phyloP scores from a whole-genome alignment of 2,797 vertebrate species.

The Podargus strigoides region DNA sequence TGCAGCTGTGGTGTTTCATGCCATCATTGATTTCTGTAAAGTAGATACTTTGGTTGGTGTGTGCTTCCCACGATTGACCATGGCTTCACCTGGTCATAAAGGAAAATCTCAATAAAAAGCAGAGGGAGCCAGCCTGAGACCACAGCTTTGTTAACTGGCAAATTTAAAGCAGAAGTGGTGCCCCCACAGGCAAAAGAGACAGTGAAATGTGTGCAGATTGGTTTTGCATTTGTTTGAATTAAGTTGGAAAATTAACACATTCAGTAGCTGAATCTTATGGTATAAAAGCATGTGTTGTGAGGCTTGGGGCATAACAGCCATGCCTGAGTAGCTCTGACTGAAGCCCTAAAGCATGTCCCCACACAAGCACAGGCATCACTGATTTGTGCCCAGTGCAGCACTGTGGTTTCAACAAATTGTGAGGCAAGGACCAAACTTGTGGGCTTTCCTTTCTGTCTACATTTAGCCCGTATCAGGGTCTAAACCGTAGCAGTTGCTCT shows the following conservation, averaged over 20 bases:
- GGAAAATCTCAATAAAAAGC: neutral
- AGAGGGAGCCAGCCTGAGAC: neutral
- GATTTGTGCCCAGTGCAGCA: neutral
- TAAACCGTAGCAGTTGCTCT: no score
- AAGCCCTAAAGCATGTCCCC: fast-evolving
- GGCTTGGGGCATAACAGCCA: neutral
- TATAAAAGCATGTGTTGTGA: neutral
- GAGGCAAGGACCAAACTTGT: neutral
- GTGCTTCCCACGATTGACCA: neutral
- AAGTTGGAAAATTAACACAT: neutral
- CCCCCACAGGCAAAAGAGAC: fast-evolving
- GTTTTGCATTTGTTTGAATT: neutral
- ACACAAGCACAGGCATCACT: neutral
- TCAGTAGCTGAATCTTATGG: neutral
- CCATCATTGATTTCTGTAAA: neutral
- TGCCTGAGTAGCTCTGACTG: fast-evolving
- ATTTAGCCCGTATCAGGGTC: no score
- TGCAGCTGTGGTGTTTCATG: neutral
- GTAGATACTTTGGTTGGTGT: neutral
- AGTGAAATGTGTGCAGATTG: neutral
- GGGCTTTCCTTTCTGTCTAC: neutral
- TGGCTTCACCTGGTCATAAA: fast-evolving
- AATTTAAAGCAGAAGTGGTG: neutral
- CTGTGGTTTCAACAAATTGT: fast-evolving
- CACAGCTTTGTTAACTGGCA: neutral